These are phyloP conservation scores for Calameuta pallipes DNA, from an alignment of 2,888 invertebrate genomes.

Conservation along the genomic window DNA sequence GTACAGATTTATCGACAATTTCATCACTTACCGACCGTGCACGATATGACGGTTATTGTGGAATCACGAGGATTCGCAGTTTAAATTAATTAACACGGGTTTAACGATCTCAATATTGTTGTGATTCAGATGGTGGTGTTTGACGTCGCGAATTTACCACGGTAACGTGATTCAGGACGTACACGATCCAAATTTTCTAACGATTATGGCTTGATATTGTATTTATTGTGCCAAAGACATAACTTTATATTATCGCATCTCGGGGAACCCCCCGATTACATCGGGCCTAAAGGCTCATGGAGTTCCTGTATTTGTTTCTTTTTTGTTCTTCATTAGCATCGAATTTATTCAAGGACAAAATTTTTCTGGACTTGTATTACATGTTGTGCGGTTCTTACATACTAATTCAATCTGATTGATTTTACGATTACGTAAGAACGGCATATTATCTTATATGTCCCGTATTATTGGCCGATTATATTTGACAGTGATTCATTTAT, in stretches of 20 bases:
- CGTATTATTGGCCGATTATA: neutral
- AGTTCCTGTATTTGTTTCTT: slow-evolving; percentile 26
- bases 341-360: slow-evolving; percentile 5
- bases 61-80: neutral
- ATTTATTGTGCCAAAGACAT: slow-evolving; percentile 63
- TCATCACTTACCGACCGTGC: neutral
- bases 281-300: neutral
- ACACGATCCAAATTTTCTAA: slow-evolving; percentile 1
- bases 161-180: neutral
- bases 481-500: neutral
- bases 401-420: neutral
- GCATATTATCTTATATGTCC: neutral
- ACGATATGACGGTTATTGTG: neutral
- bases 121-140: neutral
- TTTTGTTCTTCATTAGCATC: slow-evolving; percentile 29
- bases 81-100: neutral
- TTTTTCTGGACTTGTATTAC: neutral
- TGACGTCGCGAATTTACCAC: neutral
- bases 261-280: neutral
- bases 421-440: neutral
- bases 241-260: slow-evolving; percentile 10
- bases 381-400: neutral
- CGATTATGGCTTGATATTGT: slow-evolving; percentile 41
- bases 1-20: neutral
- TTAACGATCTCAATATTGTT: neutral